Evolutionary conservation across 2,113 vertebrate species (phyloP).

Genomic region (Tenrec ecaudatus): DNA sequence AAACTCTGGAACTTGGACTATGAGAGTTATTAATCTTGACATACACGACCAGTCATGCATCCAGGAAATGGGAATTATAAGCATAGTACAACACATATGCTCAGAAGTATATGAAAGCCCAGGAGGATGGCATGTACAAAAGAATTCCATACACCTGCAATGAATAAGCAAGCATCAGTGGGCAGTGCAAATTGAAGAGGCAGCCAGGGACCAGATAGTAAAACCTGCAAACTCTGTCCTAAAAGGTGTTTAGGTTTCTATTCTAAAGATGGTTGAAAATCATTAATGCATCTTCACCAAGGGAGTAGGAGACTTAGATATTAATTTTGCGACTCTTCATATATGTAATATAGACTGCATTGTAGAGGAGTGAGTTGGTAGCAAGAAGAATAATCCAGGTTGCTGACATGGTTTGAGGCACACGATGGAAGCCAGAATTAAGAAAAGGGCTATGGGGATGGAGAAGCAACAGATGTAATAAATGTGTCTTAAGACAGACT

Average conservation of each 20-base stretch:
- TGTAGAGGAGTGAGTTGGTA: not conserved
- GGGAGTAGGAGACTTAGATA: not conserved
- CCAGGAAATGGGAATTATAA: not conserved
- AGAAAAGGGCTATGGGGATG: not conserved
- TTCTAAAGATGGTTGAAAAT: not conserved
- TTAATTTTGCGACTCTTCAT: slow-evolving; percentile 2
- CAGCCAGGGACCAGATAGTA: not conserved
- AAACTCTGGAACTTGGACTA: not conserved
- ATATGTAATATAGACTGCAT: not conserved
- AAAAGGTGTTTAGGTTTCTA: not conserved
- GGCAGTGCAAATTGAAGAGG: not conserved
- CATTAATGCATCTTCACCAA: not conserved
- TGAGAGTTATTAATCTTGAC: slow-evolving; percentile 13
- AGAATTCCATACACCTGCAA: not conserved
- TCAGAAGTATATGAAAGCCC: not conserved
- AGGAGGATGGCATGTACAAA: not conserved
- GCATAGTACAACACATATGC: not conserved
- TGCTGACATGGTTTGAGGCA: not conserved
- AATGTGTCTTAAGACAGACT: not conserved
- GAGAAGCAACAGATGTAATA: not conserved
- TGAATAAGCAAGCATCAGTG: not conserved
- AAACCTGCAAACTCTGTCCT: not conserved
- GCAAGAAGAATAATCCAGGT: not conserved
- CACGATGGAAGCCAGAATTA: not conserved
- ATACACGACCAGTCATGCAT: not conserved